Percentiles rank a stretch among this genome's conserved stretches.
Evolutionary conservation across 2,888 invertebrate species (phyloP).

Genomic region (Carabus problematicus): DNA sequence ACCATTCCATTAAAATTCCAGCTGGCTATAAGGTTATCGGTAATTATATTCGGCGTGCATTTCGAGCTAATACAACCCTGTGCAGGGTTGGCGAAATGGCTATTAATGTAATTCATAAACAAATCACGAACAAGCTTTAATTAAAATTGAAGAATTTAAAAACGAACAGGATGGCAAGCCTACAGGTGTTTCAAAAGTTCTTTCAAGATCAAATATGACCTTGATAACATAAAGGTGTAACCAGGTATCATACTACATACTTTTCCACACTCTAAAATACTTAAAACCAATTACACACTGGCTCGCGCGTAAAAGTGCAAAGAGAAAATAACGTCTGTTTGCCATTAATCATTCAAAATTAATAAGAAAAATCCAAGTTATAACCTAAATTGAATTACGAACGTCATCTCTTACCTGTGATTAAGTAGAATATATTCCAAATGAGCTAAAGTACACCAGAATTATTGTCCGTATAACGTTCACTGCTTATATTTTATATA

Average conservation of each 20-base stretch:
- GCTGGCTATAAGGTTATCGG: too few relatives aligned
- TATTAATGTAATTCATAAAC: neutral
- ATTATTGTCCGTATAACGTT: constrained; percentile 6
- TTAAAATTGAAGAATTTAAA: neutral
- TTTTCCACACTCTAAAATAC: constrained; percentile 3
- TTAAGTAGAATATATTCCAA: constrained; percentile 34
- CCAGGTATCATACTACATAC: constrained; percentile 24
- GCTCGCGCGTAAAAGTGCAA: neutral
- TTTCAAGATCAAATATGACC: constrained; percentile 39
- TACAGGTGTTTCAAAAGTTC: constrained; percentile 41
- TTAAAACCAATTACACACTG: neutral
- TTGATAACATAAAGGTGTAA: constrained; percentile 40
- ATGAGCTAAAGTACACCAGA: constrained; percentile 11
- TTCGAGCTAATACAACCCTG: too few relatives aligned
- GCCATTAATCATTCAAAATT: constrained; percentile 5
- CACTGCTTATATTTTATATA: constrained; percentile 33
- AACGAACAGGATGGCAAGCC: constrained; percentile 18
- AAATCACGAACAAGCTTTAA: constrained; percentile 4
- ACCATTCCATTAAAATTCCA: too few relatives aligned
- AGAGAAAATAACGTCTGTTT: constrained; percentile 7
- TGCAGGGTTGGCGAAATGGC: neutral
- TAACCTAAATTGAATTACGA: constrained; percentile 38
- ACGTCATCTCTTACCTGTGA: constrained; percentile 36
- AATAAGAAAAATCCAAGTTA: constrained; percentile 31
- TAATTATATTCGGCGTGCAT: too few relatives aligned